These are phyloP conservation scores for Uloborus plumipes DNA, from an alignment of 2,888 invertebrate genomes.

Conservation along the genomic window DNA sequence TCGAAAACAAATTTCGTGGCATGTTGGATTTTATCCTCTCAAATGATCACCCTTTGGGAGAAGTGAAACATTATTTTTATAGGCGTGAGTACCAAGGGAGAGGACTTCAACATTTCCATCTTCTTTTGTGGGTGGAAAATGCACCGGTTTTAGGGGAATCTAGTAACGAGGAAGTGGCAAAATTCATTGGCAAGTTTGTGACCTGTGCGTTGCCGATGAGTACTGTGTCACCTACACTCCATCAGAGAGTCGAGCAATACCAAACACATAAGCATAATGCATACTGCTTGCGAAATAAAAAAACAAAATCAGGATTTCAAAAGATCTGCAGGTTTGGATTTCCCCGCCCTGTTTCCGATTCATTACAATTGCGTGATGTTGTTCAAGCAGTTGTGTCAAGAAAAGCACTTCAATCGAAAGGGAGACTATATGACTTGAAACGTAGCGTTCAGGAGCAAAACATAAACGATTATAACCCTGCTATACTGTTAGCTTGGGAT, in stretches of 20 bases:
- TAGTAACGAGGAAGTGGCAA: not conserved
- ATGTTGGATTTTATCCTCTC: not conserved
- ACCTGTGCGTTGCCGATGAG: not conserved
- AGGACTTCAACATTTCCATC: slow-evolving; percentile 1
- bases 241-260: not conserved
- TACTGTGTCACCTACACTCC: not conserved
- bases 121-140: slow-evolving; percentile 2
- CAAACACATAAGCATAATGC: not conserved
- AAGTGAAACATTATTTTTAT: not conserved
- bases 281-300: not conserved
- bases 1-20: not conserved
- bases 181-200: not conserved
- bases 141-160: not conserved
- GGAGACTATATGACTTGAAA: slow-evolving; percentile 1
- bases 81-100: slow-evolving; percentile 1
- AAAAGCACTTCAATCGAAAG: not conserved
- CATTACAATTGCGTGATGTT: not conserved
- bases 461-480: not conserved
- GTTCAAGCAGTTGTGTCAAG: not conserved
- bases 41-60: not conserved
- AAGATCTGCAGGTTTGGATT: not conserved
- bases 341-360: not conserved
- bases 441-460: not conserved
- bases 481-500: not conserved
- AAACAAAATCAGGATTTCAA: not conserved